Conservation (phyloP, 2,888 invertebrate genomes). For the Heliconius cydno region DNA sequence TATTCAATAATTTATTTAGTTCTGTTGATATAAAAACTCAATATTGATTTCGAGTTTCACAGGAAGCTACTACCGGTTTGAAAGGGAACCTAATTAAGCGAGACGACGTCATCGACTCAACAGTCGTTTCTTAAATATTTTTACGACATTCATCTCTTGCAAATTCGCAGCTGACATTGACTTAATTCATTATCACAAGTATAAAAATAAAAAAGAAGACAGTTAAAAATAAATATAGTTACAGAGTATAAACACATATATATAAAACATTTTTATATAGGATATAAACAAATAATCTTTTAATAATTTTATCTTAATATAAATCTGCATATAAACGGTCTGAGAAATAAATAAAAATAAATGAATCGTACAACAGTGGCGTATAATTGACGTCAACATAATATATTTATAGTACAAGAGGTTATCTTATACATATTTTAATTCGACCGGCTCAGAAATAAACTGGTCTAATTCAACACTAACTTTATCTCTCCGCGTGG, state of each 20-base stretch:
- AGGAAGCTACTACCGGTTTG: background rate
- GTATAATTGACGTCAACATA: slow-evolving; percentile 50
- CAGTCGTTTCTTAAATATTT: background rate
- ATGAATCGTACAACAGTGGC: slow-evolving; percentile 45
- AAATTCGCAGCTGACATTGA: background rate
- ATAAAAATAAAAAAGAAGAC: background rate
- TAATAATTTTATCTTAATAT: background rate
- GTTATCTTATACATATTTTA: slow-evolving; percentile 59
- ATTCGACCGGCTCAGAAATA: slow-evolving; percentile 53
- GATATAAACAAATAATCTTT: background rate
- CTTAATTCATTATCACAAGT: slow-evolving; percentile 1
- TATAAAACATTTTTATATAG: background rate
- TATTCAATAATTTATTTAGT: background rate
- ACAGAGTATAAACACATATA: background rate
- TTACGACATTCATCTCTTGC: background rate
- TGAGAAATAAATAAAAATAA: slow-evolving; percentile 1
- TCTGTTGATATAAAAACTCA: background rate
- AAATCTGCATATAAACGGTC: slow-evolving; percentile 9
- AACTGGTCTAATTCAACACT: slow-evolving; percentile 62
- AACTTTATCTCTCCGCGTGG: slow-evolving; percentile 54
- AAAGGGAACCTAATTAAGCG: background rate
- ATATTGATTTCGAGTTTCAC: background rate
- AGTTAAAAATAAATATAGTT: background rate
- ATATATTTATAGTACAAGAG: slow-evolving; percentile 49
- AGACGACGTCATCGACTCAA: background rate